Evolutionary conservation across 2,888 invertebrate species (phyloP), one percentile per base, ranked within the genome.

Genomic region (Diachrysia chrysitis): DNA sequence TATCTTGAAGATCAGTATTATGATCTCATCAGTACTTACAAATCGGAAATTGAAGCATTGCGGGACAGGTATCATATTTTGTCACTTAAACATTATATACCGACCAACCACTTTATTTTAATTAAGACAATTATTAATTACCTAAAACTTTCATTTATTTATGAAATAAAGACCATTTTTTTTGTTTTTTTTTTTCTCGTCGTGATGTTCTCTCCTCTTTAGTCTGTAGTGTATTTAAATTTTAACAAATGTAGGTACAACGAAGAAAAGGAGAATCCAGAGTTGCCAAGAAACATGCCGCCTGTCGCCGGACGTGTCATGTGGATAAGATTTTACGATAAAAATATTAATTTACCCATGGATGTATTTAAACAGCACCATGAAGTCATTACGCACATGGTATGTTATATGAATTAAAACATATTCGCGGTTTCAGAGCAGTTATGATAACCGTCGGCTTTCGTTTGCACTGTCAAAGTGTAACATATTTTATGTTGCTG

Each of bases 271-370:
- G 97, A 97, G 63, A 95, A 96, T 76, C 98, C 98, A 0, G 96
- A 97, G 1, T 87, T 98, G 10, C 96, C 98, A 0, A 94, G 97
- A 67, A 97, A 97, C 84, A 96, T 97, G 95, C 98, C 98, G 7
- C 98, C 98, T 0, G 97, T 98, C 10, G 95, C 97, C 16, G 98
- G 98, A 3, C 96, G 98, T 84, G 96, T 98, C 32, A 96, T 97
- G 87, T 98, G 98, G 98, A 97, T 98, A 73, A 95, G 98, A 69
- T 97, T 98, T 82, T 96, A 98, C 66, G 97, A 97, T 79, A 96
- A 96, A 68, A 96, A 97, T 73, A 97, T 98, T 61, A 96, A 97
- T 83, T 93, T 94, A n/a, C 98, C 98, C 0, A 98, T 98, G 98
- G 93, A 96, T 58, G 93, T 96, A 71, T 93, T 90, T 68, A 88